Conservation (phyloP, 2,113 vertebrate genomes). For the Scomber scombrus region DNA sequence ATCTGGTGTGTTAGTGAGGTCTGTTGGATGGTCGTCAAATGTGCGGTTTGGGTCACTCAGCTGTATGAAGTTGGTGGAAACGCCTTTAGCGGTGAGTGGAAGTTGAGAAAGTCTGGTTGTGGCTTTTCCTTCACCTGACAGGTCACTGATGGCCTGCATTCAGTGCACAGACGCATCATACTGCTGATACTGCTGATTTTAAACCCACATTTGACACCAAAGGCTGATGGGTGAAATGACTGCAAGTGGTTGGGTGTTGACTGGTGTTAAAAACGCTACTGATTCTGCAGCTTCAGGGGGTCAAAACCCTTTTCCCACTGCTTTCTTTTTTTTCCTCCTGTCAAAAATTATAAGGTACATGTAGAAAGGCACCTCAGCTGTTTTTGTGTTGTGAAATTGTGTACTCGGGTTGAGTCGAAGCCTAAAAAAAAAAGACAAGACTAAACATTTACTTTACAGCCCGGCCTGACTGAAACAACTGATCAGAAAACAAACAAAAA, state of each 20-base stretch:
- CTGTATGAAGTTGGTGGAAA: background rate
- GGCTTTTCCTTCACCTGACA: background rate
- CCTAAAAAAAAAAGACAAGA: slow-evolving; percentile 36
- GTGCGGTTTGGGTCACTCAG: background rate
- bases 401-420: slow-evolving; percentile 8
- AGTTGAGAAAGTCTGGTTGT: background rate
- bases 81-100: slow-evolving; percentile 1
- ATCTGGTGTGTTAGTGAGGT: slow-evolving; percentile 57
- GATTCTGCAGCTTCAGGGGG: slow-evolving; percentile 23
- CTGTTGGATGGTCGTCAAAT: slow-evolving; percentile 32
- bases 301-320: background rate
- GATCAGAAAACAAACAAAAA: slow-evolving; percentile 10
- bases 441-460: slow-evolving; percentile 18
- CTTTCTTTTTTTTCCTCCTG: background rate
- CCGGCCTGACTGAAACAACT: background rate
- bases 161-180: background rate
- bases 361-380: slow-evolving; percentile 77
- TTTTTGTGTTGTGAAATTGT: slow-evolving; percentile 43
- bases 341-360: slow-evolving; percentile 67
- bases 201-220: slow-evolving; percentile 16
- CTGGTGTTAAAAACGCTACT: background rate
- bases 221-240: slow-evolving; percentile 40
- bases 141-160: slow-evolving; percentile 4
- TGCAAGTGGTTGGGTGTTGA: slow-evolving; percentile 5
- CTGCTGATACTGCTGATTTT: slow-evolving; percentile 7